Evolutionary conservation across 1,140 invertebrate genomes (phyloP).

Genomic region (Aporrectodea caliginosa): DNA sequence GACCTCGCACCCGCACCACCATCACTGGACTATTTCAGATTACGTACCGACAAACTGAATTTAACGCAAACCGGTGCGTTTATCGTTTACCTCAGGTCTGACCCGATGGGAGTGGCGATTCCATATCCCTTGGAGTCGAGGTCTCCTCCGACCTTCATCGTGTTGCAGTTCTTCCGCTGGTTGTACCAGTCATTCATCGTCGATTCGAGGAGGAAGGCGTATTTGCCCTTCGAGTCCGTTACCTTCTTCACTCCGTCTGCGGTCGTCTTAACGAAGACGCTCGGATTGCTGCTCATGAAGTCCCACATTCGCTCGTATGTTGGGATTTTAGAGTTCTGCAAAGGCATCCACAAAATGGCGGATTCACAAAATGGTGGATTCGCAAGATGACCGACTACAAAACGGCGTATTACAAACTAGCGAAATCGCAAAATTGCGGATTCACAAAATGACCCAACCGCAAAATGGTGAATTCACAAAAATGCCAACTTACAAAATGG

Average conservation of each 20-base stretch:
- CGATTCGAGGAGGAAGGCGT: slow-evolving; percentile 54
- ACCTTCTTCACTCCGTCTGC: slow-evolving; percentile 65
- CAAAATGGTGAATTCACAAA: too few relatives aligned
- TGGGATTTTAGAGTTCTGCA: slow-evolving; percentile 79
- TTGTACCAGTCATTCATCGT: slow-evolving; percentile 51
- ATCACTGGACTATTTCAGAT: too few relatives aligned
- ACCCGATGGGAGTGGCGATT: slow-evolving; percentile 70
- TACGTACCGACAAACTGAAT: too few relatives aligned
- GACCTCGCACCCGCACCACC: too few relatives aligned
- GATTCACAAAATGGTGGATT: too few relatives aligned
- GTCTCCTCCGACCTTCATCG: slow-evolving; percentile 74
- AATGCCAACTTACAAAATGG: too few relatives aligned
- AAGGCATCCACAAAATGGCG: too few relatives aligned
- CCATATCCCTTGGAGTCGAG: slow-evolving; percentile 91
- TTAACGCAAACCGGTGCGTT: too few relatives aligned
- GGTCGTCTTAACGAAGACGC: slow-evolving; percentile 41
- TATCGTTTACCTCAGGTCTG: neutral
- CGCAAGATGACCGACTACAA: too few relatives aligned
- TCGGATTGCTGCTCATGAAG: slow-evolving; percentile 75
- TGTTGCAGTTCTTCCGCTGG: slow-evolving; percentile 70
- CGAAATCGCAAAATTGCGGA: too few relatives aligned
- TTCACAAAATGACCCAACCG: too few relatives aligned
- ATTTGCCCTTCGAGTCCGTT: slow-evolving; percentile 64
- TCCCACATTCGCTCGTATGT: slow-evolving; percentile 93
- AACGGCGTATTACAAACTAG: too few relatives aligned